Percentiles rank a stretch among this genome's conserved stretches.
These are phyloP conservation scores for Plodia interpunctella DNA, from an alignment of 1,140 invertebrate species.

Conservation along the genomic window DNA sequence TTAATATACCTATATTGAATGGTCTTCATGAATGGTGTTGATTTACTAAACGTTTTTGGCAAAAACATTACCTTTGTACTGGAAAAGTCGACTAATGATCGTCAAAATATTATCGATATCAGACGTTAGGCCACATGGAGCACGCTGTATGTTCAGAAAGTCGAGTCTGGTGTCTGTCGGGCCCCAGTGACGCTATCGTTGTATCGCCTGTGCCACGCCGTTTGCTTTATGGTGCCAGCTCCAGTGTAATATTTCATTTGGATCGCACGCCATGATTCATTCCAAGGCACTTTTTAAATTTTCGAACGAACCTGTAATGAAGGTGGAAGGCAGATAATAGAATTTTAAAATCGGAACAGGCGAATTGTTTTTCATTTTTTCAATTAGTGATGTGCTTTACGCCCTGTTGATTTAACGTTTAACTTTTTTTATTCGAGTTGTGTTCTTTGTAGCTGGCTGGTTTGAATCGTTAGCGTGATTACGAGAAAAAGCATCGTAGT, in stretches of 20 bases:
- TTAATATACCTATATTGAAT: too few relatives aligned
- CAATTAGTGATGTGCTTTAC: conserved; percentile 9
- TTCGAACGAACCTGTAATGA: conserved; percentile 68
- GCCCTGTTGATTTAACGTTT: conserved; percentile 10
- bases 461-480: conserved; percentile 24
- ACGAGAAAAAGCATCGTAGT: conserved; percentile 22
- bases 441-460: background rate
- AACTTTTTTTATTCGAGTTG: conserved; percentile 9
- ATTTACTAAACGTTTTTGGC: too few relatives aligned
- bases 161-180: conserved; percentile 68
- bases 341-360: conserved; percentile 41
- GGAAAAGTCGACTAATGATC: background rate
- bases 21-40: too few relatives aligned
- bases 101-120: background rate
- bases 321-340: conserved; percentile 60
- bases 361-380: conserved; percentile 22
- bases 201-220: conserved; percentile 71
- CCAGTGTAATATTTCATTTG: conserved; percentile 73
- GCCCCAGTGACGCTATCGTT: conserved; percentile 70
- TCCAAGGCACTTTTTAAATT: conserved; percentile 67
- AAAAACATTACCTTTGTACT: too few relatives aligned
- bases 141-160: conserved; percentile 57
- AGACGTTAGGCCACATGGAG: conserved; percentile 17
- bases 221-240: conserved; percentile 76
- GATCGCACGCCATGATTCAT: conserved; percentile 75